These are phyloP conservation scores for Watsonalla cultraria DNA, from an alignment of 2,888 invertebrate species.

Conservation along the genomic window DNA sequence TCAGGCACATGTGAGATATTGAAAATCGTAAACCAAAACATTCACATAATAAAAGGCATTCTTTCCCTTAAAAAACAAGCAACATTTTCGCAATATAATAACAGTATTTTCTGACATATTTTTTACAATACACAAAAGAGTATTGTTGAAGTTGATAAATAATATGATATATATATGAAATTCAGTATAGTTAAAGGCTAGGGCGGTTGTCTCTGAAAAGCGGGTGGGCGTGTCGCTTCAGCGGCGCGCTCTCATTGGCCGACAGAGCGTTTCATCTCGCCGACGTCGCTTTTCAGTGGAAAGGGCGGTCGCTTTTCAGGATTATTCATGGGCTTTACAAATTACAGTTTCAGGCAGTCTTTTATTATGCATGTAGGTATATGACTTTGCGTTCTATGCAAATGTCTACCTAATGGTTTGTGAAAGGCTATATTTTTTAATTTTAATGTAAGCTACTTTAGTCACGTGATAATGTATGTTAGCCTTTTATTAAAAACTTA, in stretches of 20 bases:
- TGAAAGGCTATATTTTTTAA: conserved; percentile 11
- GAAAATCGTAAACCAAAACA: too few relatives aligned
- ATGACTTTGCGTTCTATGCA: conserved; percentile 16
- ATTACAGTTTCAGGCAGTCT: conserved; percentile 28
- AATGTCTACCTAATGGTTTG: conserved; percentile 9
- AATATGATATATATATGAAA: conserved; percentile 15
- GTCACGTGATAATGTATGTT: too few relatives aligned
- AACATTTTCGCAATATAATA: too few relatives aligned
- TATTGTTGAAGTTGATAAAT: conserved; percentile 2
- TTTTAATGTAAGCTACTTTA: too few relatives aligned
- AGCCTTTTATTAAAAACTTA: too few relatives aligned
- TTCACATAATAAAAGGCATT: too few relatives aligned
- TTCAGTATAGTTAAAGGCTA: conserved; percentile 35
- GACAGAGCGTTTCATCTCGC: conserved; percentile 39
- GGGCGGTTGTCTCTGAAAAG: conserved; percentile 60
- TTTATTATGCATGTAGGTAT: conserved; percentile 27
- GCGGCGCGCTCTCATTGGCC: conserved; percentile 55
- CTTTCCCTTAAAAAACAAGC: too few relatives aligned
- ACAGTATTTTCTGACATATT: neutral
- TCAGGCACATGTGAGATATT: too few relatives aligned
- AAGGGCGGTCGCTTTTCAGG: conserved; percentile 51
- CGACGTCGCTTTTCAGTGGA: conserved; percentile 60
- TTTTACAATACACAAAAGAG: neutral
- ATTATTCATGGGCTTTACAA: conserved; percentile 33
- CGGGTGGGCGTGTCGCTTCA: conserved; percentile 74